Evolutionary conservation across 2,113 vertebrate species (phyloP).

Genomic region (Heteronetta atricapilla): DNA sequence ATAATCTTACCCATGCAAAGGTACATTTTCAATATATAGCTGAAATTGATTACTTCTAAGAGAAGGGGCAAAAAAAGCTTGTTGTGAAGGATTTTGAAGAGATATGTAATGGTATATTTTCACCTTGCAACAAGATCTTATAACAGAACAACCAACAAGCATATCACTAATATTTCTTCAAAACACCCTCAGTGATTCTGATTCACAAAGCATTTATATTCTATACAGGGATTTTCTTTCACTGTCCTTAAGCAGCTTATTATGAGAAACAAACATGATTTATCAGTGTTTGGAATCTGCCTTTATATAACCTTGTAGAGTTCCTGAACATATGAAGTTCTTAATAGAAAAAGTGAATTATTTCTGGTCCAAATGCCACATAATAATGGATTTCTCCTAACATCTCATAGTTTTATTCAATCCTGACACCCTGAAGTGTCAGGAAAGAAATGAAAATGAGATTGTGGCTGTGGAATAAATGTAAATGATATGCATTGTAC

Average conservation of each 20-base stretch:
- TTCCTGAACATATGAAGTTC: neutral
- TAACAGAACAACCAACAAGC: neutral
- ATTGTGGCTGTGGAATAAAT: constrained; percentile 13
- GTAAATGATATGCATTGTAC: constrained; percentile 1
- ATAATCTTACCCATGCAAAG: neutral
- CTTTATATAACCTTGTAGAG: constrained; percentile 30
- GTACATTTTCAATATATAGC: neutral
- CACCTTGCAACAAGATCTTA: neutral
- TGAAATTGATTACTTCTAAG: neutral
- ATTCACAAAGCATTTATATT: constrained; percentile 25
- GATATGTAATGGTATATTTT: neutral
- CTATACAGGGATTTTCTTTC: neutral
- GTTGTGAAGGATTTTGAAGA: neutral
- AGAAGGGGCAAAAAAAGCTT: neutral
- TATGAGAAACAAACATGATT: constrained; percentile 38
- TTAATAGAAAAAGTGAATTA: constrained; percentile 69
- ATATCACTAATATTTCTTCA: neutral
- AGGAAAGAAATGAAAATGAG: constrained; percentile 38
- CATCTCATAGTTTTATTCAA: constrained; percentile 18
- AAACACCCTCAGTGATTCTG: neutral
- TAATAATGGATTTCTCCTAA: constrained; percentile 43
- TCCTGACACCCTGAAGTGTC: constrained; percentile 15
- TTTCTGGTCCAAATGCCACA: constrained; percentile 32
- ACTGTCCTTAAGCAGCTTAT: constrained; percentile 16
- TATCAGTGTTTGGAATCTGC: constrained; percentile 41